A percentile compares a stretch with the other conserved stretches of the same genome.
Evolutionary conservation across 2,113 vertebrate genomes (phyloP).

Genomic region (Ibidorhyncha struthersii): DNA sequence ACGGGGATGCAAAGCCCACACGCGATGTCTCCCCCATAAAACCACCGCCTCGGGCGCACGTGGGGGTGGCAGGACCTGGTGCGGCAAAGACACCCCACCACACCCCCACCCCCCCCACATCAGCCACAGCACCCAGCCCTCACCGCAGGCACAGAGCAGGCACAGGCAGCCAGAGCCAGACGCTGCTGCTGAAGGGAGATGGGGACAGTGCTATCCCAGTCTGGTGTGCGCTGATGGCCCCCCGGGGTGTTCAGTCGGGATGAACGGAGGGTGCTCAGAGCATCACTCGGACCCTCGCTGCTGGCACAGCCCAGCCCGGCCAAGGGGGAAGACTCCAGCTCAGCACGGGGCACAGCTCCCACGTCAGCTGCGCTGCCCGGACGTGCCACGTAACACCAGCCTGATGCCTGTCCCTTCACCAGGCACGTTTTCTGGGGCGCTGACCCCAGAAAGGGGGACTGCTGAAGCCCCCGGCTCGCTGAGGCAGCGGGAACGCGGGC

Average conservation of each 20-base stretch:
- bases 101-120: neutral
- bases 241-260: accelerated
- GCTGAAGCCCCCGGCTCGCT: accelerated
- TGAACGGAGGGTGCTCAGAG: neutral
- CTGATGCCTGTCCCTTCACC: neutral
- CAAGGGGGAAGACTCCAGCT: neutral
- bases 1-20: neutral
- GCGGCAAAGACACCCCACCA: accelerated
- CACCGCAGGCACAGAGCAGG: accelerated
- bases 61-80: neutral
- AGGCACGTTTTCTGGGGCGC: accelerated
- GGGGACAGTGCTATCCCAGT: neutral
- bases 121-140: neutral
- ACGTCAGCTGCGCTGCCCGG: accelerated
- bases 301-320: neutral
- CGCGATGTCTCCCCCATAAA: accelerated
- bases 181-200: neutral
- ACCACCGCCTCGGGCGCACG: accelerated
- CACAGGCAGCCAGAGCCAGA: neutral
- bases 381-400: accelerated
- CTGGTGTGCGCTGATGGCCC: neutral
- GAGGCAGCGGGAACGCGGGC: accelerated
- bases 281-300: neutral
- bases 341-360: neutral
- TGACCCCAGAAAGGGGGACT: neutral